phyloP scores from a whole-genome alignment of 2,888 invertebrate genomes.

The Rhagonycha lutea region DNA sequence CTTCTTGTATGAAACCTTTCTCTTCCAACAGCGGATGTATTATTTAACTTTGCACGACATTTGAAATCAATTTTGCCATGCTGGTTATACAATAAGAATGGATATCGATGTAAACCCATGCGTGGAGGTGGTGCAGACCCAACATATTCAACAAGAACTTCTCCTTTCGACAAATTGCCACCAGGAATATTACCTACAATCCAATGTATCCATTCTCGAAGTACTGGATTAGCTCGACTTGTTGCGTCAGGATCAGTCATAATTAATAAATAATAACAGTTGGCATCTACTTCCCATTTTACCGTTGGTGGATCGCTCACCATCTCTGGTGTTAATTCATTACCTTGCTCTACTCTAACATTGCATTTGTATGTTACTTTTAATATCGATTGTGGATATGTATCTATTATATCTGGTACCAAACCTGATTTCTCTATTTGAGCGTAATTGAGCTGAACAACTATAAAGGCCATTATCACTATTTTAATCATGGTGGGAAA shows the following conservation, averaged over 20 bases:
- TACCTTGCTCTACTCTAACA: conserved; percentile 25
- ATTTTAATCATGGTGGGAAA: no score
- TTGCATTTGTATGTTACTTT: not conserved
- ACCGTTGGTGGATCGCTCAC: conserved; percentile 44
- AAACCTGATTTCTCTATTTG: not conserved
- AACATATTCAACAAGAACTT: conserved; percentile 44
- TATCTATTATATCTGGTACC: not conserved
- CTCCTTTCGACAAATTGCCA: conserved; percentile 62
- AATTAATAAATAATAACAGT: conserved; percentile 49
- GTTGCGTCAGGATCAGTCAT: conserved; percentile 79
- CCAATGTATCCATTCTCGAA: conserved; percentile 83
- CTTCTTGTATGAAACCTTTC: conserved; percentile 61
- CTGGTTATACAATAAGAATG: conserved; percentile 73
- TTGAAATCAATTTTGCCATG: conserved; percentile 53
- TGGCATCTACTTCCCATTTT: conserved; percentile 42
- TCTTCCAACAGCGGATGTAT: conserved; percentile 10
- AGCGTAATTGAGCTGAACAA: no score
- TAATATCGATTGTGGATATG: not conserved
- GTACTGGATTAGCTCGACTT: conserved; percentile 68
- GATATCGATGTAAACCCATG: conserved; percentile 74
- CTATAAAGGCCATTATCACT: no score
- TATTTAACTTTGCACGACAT: conserved; percentile 23
- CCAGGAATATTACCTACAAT: conserved; percentile 75
- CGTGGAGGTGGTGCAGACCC: conserved; percentile 73
- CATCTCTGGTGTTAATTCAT: conserved; percentile 41